Conservation (phyloP, 2,888 invertebrate species). For the Ophion slaviceki region DNA sequence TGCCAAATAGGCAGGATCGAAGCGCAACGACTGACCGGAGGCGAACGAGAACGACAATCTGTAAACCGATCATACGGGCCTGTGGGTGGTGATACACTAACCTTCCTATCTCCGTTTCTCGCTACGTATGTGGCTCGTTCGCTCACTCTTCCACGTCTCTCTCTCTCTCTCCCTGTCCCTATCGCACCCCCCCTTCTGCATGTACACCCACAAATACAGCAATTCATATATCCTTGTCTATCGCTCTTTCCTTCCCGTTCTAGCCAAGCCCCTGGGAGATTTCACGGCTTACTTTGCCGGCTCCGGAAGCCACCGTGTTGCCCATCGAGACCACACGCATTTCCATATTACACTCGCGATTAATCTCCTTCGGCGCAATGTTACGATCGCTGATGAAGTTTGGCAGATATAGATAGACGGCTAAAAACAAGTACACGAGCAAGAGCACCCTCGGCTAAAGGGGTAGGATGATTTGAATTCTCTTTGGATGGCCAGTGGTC, state of each 20-base stretch:
- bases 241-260: slow-evolving; percentile 66
- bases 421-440: slow-evolving; percentile 16
- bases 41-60: slow-evolving; percentile 74
- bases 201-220: background rate
- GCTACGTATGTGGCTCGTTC: slow-evolving; percentile 33
- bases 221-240: slow-evolving; percentile 59
- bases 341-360: slow-evolving; percentile 81
- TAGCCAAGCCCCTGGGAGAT: background rate
- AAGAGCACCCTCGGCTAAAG: background rate
- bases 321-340: slow-evolving; percentile 69
- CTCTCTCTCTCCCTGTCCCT: slow-evolving; percentile 20
- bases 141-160: slow-evolving; percentile 25
- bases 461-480: slow-evolving; percentile 2
- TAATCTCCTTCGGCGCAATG: slow-evolving; percentile 73
- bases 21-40: slow-evolving; percentile 47
- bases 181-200: slow-evolving; percentile 22
- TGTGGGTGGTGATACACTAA: slow-evolving; percentile 60
- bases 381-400: slow-evolving; percentile 75
- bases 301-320: slow-evolving; percentile 38
- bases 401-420: slow-evolving; percentile 70
- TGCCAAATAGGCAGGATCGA: slow-evolving; percentile 60
- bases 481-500: slow-evolving; percentile 46
- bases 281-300: slow-evolving; percentile 5
- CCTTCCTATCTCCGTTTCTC: slow-evolving; percentile 27
- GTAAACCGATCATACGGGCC: slow-evolving; percentile 81